phyloP scores from a whole-genome alignment of 2,888 invertebrate genomes.

The Latrodectus hesperus region DNA sequence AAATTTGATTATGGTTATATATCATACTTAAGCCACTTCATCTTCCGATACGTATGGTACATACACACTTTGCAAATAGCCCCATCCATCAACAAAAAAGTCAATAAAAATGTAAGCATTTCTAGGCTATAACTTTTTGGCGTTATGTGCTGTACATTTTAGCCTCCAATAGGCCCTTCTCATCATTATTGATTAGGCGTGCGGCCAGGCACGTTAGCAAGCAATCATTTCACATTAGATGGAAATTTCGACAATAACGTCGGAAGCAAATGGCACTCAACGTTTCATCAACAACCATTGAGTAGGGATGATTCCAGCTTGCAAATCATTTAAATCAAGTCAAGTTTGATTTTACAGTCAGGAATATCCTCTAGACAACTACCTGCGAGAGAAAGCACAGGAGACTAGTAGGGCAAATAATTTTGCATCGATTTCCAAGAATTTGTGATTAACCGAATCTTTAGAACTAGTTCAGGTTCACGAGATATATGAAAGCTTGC shows the following conservation, averaged over 20 bases:
- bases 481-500: conserved; percentile 2
- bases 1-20: conserved; percentile 20
- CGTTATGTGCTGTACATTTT: conserved; percentile 39
- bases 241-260: conserved; percentile 51
- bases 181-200: conserved; percentile 39
- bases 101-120: conserved; percentile 57
- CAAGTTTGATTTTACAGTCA: conserved; percentile 38
- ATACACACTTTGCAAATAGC: conserved; percentile 43
- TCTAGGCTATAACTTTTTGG: conserved; percentile 17
- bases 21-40: conserved; percentile 42
- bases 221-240: conserved; percentile 50
- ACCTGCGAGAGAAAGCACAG: conserved; percentile 4
- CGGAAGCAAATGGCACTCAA: conserved; percentile 44
- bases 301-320: conserved; percentile 20
- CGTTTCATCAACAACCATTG: conserved; percentile 37
- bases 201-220: conserved; percentile 14
- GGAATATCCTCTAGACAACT: conserved; percentile 1
- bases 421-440: background rate
- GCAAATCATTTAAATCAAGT: conserved; percentile 42
- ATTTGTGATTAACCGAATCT: conserved; percentile 3
- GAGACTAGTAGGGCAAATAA: too few species aligned
- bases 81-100: conserved; percentile 45
- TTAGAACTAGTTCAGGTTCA: conserved; percentile 5
- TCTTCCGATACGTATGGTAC: conserved; percentile 21
- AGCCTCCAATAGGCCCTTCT: conserved; percentile 11